phyloP scores from a whole-genome alignment of 2,888 invertebrate species.

The Limnephilus auricula region DNA sequence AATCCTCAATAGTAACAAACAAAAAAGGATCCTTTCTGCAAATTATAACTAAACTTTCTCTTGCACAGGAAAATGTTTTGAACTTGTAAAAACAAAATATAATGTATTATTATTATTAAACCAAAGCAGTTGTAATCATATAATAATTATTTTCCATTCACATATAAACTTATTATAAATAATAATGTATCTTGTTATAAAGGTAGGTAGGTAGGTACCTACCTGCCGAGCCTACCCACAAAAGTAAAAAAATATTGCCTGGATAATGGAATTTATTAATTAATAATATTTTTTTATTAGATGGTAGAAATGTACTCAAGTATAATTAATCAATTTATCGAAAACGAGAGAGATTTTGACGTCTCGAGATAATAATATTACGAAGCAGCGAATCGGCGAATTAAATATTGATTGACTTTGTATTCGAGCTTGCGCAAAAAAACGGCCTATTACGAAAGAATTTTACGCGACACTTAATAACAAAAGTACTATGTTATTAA shows the following conservation, averaged over 20 bases:
- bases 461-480: not conserved
- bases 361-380: not conserved
- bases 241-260: not conserved
- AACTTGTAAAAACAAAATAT: not conserved
- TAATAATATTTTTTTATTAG: not conserved
- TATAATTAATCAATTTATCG: constrained; percentile 10
- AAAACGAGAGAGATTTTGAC: constrained; percentile 14
- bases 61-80: not conserved
- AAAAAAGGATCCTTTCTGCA: too few relatives aligned
- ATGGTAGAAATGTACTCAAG: not conserved
- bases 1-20: too few relatives aligned
- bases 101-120: too few relatives aligned
- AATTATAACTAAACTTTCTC: too few relatives aligned
- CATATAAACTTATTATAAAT: not conserved
- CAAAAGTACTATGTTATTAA: not conserved
- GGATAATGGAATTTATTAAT: not conserved
- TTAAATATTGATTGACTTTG: constrained; percentile 65
- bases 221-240: not conserved
- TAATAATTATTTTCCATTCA: not conserved
- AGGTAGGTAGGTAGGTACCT: not conserved
- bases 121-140: too few relatives aligned
- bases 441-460: constrained; percentile 38
- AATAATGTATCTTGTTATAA: not conserved
- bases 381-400: constrained; percentile 40
- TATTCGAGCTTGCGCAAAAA: constrained; percentile 56